A percentile compares a stretch with the other conserved stretches of the same genome.
Evolutionary conservation across 2,888 invertebrate genomes (phyloP).

Genomic region (Lasioglossum morio): DNA sequence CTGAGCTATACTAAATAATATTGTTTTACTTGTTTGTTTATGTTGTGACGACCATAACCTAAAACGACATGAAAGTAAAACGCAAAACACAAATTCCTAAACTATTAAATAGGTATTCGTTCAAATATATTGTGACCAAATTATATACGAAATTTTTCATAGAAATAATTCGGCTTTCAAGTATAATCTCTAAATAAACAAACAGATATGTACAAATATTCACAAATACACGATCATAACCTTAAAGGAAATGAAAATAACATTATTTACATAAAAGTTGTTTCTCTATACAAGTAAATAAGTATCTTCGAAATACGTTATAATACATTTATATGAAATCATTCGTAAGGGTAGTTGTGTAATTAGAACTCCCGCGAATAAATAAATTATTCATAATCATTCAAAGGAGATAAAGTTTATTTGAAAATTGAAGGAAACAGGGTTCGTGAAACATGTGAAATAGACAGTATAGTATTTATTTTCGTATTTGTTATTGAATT

Average conservation of each 20-base stretch:
- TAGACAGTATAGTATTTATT: slow-evolving; percentile 12
- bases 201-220: neutral
- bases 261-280: too few relatives aligned
- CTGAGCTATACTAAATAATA: neutral
- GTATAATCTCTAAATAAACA: neutral
- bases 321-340: neutral
- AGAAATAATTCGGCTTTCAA: neutral
- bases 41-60: neutral
- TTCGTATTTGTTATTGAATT: neutral
- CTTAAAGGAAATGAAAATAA: neutral
- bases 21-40: neutral
- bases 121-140: neutral
- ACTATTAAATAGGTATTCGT: neutral
- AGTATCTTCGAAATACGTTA: neutral
- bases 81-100: too few relatives aligned
- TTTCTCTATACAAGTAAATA: neutral
- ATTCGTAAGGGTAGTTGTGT: neutral
- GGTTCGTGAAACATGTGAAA: neutral
- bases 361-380: neutral
- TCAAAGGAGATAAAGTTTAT: neutral
- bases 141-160: neutral
- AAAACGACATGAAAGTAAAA: neutral
- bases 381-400: neutral
- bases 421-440: neutral
- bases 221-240: neutral